Conservation (phyloP, 2,888 invertebrate species). For the Pristionchus maxplancki region DNA sequence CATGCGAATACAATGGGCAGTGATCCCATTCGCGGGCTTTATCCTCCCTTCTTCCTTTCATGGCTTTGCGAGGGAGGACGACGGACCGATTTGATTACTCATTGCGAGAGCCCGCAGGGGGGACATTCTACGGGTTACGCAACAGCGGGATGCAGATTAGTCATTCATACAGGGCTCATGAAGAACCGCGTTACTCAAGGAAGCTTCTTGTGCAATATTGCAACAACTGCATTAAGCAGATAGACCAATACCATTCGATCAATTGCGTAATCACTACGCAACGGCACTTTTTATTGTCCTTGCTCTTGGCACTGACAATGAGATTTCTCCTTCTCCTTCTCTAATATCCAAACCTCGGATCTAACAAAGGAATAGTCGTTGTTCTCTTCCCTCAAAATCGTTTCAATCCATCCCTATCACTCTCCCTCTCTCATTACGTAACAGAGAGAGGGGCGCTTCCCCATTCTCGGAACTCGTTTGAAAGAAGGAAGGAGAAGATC, state of each 20-base stretch:
- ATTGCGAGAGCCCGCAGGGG: conserved; percentile 7
- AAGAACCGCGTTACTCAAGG: background rate
- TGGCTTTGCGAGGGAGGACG: background rate
- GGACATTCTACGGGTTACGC: background rate
- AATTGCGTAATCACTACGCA: background rate
- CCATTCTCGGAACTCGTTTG: conserved; percentile 24
- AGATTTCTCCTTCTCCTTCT: background rate
- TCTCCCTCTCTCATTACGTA: conserved; percentile 8
- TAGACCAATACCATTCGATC: no score
- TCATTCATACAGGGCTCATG: background rate
- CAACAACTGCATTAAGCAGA: background rate
- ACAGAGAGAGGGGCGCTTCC: background rate
- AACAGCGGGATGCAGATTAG: background rate
- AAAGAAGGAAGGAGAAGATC: background rate
- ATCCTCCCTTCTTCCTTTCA: background rate
- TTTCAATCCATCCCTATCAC: background rate
- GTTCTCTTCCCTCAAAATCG: conserved; percentile 9
- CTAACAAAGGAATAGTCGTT: background rate
- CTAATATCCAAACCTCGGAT: conserved; percentile 27
- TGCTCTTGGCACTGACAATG: background rate
- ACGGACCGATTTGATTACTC: background rate
- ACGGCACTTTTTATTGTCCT: background rate
- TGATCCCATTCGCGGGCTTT: conserved; percentile 8
- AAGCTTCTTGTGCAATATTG: background rate
- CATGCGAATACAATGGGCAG: background rate